Conservation (phyloP, 2,888 invertebrate genomes). For the Cremastinae sp. region DNA sequence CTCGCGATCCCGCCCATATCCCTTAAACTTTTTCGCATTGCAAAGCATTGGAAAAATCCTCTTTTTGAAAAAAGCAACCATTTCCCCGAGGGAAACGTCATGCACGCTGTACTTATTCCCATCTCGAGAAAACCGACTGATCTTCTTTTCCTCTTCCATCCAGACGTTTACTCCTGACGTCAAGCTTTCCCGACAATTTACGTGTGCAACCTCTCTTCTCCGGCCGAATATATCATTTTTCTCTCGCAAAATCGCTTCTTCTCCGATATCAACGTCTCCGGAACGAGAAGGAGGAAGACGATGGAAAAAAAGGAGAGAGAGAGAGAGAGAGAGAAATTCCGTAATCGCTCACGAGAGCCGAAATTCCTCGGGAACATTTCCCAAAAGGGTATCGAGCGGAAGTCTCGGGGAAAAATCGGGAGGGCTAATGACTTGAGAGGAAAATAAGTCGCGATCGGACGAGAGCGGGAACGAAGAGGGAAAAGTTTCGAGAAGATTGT, state of each 20-base stretch:
- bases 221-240: neutral
- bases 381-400: neutral
- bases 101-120: slow-evolving; percentile 18
- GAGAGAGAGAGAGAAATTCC: neutral
- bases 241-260: neutral
- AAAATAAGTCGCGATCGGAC: slow-evolving; percentile 30
- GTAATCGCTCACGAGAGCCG: neutral
- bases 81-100: slow-evolving; percentile 43
- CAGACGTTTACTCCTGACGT: slow-evolving; percentile 3
- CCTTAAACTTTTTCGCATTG: slow-evolving; percentile 50
- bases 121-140: slow-evolving; percentile 11
- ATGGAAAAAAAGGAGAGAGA: too few species aligned
- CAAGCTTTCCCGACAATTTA: slow-evolving; percentile 10
- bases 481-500: slow-evolving; percentile 34
- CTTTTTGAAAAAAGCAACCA: slow-evolving; percentile 31
- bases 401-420: slow-evolving; percentile 1
- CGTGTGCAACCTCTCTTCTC: neutral
- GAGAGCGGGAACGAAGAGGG: slow-evolving; percentile 1
- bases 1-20: slow-evolving; percentile 7
- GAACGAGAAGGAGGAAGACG: too few species aligned
- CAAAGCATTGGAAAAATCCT: slow-evolving; percentile 50
- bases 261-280: too few species aligned
- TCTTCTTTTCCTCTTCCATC: slow-evolving; percentile 1
- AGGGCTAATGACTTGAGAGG: neutral
- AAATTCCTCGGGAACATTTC: neutral